Evolutionary conservation across 92 coral and sea anemone genomes (phyloP), one percentile per base, ranked within the genome.

Genomic region (Porites lobata): DNA sequence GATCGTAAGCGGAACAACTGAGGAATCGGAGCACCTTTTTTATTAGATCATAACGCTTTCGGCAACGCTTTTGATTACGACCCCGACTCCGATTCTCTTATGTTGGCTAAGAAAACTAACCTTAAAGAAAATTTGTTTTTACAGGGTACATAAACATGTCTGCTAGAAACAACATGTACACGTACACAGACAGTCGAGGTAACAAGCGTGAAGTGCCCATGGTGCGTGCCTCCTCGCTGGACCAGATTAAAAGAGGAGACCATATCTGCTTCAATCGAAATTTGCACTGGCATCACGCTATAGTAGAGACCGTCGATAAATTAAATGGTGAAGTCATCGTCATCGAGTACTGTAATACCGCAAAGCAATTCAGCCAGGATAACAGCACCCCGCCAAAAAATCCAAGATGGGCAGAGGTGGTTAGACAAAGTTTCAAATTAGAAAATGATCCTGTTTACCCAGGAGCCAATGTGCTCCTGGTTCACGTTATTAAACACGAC

Each of bases 271-370:
- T 73, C 73, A 19, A 63, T 38, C 63, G 64, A 26, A 0, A 2
- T 3, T 2, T 20, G 9, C 75, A 84, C 65, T 63, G 65, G 81
- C 88, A 73, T 62, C 81, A 84, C 78, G 75, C 75, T 1, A 74
- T 84, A 53, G 75, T 84, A 14, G 82, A 84, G 63, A 0, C 10
- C 8, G n/a, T 63, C 63, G 29, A 84, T 22, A 1, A 1, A 50
- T 9, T 1, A 51, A 11, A 0, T 4, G 65, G 15, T 15, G 11
- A 2, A n/a, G 21, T 84, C 53, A 15, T 2, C 63, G 75, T 75
- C 17, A 84, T 63, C 15, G 80, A 84, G 61, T 84, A 74, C 75
- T 61, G 75, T 22, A 84, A 73, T 21, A 21, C 66, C 12, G 18
- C 21, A 22, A 1, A 29, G 51, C 81, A 12, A 11, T 84, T 64